A percentile compares a stretch with the other conserved stretches of the same genome.
Evolutionary conservation across 2,888 invertebrate species (phyloP).

Genomic region (Ptilodon capucinus): DNA sequence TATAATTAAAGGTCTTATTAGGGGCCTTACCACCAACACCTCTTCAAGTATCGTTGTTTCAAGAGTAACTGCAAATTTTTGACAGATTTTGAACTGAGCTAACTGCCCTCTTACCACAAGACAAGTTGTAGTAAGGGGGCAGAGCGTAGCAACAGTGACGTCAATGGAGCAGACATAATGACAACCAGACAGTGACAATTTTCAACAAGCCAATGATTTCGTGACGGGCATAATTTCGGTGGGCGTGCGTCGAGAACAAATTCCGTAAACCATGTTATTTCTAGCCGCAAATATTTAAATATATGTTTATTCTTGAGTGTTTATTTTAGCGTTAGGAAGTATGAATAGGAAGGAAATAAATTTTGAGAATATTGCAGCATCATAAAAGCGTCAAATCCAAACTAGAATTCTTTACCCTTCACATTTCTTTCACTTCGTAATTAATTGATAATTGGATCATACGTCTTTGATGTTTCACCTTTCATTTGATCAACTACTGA

Average conservation of each 20-base stretch:
- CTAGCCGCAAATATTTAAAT: conserved; percentile 1
- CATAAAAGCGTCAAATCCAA: too few species aligned
- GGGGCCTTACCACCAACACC: too few species aligned
- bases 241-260: conserved; percentile 23
- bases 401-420: too few species aligned
- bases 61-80: too few species aligned
- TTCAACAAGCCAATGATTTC: conserved; percentile 21
- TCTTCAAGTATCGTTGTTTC: too few species aligned
- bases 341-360: not conserved
- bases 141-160: conserved; percentile 29
- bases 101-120: too few species aligned
- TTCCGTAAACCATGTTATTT: conserved; percentile 18
- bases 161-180: conserved; percentile 18
- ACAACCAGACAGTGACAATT: conserved; percentile 20
- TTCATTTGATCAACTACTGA: too few species aligned
- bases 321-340: not conserved
- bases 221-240: conserved; percentile 20
- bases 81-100: too few species aligned
- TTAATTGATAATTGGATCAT: not conserved
- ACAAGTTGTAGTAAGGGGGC: not conserved
- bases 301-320: not conserved
- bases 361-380: not conserved
- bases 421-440: too few species aligned
- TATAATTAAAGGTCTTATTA: conserved; percentile 9
- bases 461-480: not conserved